Evolutionary conservation across 2,113 vertebrate species (phyloP).

Genomic region (Gulo gulo): DNA sequence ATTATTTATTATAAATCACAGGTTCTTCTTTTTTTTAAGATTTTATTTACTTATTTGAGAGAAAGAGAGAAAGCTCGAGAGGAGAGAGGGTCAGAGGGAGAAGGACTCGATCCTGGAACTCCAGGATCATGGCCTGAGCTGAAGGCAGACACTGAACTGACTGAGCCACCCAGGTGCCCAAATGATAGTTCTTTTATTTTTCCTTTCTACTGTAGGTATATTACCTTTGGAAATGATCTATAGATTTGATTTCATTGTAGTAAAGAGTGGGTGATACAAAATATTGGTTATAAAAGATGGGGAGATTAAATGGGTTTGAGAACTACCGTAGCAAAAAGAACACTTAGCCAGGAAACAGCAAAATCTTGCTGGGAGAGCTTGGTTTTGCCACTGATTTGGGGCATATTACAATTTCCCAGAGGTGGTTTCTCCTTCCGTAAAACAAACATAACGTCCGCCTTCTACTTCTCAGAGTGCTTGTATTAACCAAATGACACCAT

Average conservation of each 20-base stretch:
- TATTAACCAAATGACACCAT: not conserved
- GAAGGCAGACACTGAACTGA: not conserved
- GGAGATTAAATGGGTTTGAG: not conserved
- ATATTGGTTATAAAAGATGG: not conserved
- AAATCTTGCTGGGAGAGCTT: not conserved
- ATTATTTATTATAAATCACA: not conserved
- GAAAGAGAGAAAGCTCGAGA: not conserved
- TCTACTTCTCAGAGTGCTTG: not conserved
- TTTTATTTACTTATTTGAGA: not conserved
- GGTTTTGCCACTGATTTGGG: not conserved
- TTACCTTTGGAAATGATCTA: conserved; percentile 7
- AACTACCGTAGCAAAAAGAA: not conserved
- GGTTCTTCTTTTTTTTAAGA: not conserved
- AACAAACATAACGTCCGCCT: not conserved
- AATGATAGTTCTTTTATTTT: not conserved
- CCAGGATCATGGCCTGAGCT: not conserved
- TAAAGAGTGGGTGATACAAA: not conserved
- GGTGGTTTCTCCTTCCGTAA: not conserved
- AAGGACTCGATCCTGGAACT: not conserved
- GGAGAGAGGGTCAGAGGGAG: not conserved
- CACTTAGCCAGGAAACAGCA: not conserved
- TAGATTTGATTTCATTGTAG: not conserved
- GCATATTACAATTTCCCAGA: not conserved
- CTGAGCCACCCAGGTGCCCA: not conserved
- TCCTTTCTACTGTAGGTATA: not conserved